Conservation (phyloP, 2,797 vertebrate genomes). For the Adrianichthys oophorus region DNA sequence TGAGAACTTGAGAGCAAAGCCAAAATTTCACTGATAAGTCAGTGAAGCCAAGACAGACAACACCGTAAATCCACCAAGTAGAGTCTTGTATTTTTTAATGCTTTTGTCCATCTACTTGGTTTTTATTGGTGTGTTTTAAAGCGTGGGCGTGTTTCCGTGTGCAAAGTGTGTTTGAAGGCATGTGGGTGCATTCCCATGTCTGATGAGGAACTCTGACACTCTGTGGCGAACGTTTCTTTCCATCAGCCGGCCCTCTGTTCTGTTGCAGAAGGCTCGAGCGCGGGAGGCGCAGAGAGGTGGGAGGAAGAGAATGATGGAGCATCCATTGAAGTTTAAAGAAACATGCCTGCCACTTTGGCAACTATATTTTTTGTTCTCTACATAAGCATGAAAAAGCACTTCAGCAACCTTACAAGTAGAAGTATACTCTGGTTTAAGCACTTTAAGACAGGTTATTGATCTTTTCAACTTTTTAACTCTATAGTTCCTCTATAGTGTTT, state of each 20-base stretch:
- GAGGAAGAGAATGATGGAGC: conserved; percentile 47
- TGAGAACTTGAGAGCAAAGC: background rate
- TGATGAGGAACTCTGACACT: conserved; percentile 62
- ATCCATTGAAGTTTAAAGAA: conserved; percentile 55
- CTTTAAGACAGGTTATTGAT: background rate
- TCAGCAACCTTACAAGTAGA: background rate
- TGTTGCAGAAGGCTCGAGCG: conserved; percentile 58
- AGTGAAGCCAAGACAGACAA: no score
- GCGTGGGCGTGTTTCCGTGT: conserved; percentile 32
- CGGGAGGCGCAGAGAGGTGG: conserved; percentile 50
- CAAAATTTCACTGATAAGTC: no score
- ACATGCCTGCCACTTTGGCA: conserved; percentile 23
- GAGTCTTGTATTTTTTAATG: background rate
- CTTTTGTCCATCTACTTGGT: conserved; percentile 35
- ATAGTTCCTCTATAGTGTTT: background rate
- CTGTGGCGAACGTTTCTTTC: conserved; percentile 35
- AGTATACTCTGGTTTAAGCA: conserved; percentile 1
- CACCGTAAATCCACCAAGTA: no score
- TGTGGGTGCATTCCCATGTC: conserved; percentile 61
- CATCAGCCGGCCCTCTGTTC: conserved; percentile 38
- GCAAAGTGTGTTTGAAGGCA: conserved; percentile 37
- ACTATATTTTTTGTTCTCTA: conserved; percentile 6
- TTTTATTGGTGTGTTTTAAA: conserved; percentile 11
- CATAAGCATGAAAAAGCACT: conserved; percentile 6
- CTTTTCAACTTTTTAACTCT: background rate